Conservation (phyloP, 2,113 vertebrate genomes). For the Pipa parva region DNA sequence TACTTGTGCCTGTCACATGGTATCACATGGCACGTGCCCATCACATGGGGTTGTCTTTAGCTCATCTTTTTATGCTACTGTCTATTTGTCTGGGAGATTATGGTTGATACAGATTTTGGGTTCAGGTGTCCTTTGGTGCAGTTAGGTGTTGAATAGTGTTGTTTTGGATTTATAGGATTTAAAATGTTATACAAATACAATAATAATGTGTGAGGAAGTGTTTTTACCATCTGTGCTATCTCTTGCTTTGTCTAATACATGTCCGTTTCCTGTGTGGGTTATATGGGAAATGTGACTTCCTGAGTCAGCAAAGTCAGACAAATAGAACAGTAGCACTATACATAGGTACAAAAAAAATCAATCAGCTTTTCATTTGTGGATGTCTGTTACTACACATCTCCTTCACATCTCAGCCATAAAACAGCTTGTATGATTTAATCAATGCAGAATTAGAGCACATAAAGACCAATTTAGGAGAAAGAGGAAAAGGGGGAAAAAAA, state of each 20-base stretch:
- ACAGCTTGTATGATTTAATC: too few relatives aligned
- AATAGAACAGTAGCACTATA: too few relatives aligned
- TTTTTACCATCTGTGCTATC: constrained; percentile 11
- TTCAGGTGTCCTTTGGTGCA: too few relatives aligned
- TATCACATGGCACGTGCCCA: constrained; percentile 16
- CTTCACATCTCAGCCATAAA: too few relatives aligned
- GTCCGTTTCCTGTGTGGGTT: constrained; percentile 19
- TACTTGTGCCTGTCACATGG: neutral
- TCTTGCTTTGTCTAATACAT: constrained; percentile 1
- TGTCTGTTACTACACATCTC: too few relatives aligned
- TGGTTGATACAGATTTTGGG: too few relatives aligned
- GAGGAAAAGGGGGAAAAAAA: too few relatives aligned
- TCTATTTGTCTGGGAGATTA: neutral
- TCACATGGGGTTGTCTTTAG: constrained; percentile 12
- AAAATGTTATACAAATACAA: neutral
- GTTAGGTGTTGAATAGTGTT: too few relatives aligned
- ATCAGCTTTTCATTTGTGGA: neutral
- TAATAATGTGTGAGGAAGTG: neutral
- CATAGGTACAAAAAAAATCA: neutral
- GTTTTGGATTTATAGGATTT: neutral
- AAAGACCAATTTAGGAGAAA: too few relatives aligned
- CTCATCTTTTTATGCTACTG: neutral
- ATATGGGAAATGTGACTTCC: constrained; percentile 27
- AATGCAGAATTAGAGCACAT: too few relatives aligned
- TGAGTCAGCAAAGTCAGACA: constrained; percentile 5